Evolutionary conservation across 2,797 vertebrate species (phyloP).

Genomic region (Squalus acanthias): DNA sequence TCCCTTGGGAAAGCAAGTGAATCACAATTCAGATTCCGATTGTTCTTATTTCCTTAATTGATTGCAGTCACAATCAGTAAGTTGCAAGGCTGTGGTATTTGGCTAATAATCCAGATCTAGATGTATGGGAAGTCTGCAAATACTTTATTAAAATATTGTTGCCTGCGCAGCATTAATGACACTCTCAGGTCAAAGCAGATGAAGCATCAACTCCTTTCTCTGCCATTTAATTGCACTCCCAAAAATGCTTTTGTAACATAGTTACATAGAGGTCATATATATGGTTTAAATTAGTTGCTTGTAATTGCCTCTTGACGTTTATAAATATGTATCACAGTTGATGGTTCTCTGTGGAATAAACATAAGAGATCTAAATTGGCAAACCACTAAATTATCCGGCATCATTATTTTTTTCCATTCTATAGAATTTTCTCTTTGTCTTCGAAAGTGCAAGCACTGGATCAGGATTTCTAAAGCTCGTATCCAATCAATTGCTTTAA

Average conservation of each 20-base stretch:
- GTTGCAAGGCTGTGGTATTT: not conserved
- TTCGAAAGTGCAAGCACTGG: not conserved
- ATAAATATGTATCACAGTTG: not conserved
- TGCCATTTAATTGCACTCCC: not conserved
- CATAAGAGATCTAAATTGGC: not conserved
- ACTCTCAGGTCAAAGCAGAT: not conserved
- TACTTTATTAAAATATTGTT: not conserved
- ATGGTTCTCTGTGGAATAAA: not conserved
- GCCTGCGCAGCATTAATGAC: too few relatives aligned
- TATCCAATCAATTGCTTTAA: not conserved
- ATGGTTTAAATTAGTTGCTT: not conserved
- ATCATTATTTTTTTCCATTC: not conserved
- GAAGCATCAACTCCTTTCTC: not conserved
- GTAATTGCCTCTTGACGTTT: not conserved
- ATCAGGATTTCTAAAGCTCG: not conserved
- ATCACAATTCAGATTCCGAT: not conserved
- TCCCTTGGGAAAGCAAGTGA: not conserved
- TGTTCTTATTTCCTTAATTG: not conserved
- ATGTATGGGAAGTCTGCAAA: not conserved
- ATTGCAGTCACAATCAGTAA: not conserved
- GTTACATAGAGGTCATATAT: not conserved
- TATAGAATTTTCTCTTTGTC: not conserved
- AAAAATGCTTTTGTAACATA: not conserved
- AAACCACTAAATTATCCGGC: not conserved
- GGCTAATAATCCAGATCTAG: not conserved